Conservation (phyloP, 2,797 vertebrate species). For the Miichthys miiuy region DNA sequence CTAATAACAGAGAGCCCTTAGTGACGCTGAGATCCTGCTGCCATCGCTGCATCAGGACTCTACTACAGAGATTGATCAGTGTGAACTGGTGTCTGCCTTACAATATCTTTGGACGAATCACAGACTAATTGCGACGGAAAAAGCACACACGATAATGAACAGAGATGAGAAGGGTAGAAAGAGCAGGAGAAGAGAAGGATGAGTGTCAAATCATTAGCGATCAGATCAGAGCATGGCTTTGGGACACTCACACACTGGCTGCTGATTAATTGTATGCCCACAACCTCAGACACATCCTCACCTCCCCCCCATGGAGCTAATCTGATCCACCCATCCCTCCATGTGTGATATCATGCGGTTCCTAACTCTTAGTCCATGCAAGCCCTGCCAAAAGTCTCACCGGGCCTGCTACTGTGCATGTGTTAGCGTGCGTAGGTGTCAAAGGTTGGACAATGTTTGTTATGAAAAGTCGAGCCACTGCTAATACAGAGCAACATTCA, state of each 20-base stretch:
- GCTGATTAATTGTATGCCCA: constrained; percentile 43
- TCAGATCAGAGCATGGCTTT: constrained; percentile 44
- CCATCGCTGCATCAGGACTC: constrained; percentile 15
- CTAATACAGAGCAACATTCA: no score
- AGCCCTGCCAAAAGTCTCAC: constrained; percentile 1
- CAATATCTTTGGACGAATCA: constrained; percentile 64
- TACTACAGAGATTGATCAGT: constrained; percentile 35
- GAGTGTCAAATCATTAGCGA: constrained; percentile 53
- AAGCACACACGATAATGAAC: constrained; percentile 36
- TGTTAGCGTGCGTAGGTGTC: neutral
- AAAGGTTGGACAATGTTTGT: neutral
- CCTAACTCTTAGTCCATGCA: constrained; percentile 6
- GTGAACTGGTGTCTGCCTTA: constrained; percentile 11
- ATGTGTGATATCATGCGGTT: constrained; percentile 14
- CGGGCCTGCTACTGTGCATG: neutral
- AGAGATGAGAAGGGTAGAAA: constrained; percentile 31
- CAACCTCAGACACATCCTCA: constrained; percentile 6
- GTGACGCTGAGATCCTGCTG: constrained; percentile 34
- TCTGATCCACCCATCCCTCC: constrained; percentile 29
- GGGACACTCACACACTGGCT: constrained; percentile 28
- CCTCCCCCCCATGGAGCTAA: constrained; percentile 27
- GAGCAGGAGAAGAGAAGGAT: constrained; percentile 8
- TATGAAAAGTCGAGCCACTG: neutral
- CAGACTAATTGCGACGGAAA: constrained; percentile 47
- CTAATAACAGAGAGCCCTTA: constrained; percentile 54